Evolutionary conservation across 2,888 invertebrate genomes (phyloP).

Genomic region (Hirtodrosophila alboralis): DNA sequence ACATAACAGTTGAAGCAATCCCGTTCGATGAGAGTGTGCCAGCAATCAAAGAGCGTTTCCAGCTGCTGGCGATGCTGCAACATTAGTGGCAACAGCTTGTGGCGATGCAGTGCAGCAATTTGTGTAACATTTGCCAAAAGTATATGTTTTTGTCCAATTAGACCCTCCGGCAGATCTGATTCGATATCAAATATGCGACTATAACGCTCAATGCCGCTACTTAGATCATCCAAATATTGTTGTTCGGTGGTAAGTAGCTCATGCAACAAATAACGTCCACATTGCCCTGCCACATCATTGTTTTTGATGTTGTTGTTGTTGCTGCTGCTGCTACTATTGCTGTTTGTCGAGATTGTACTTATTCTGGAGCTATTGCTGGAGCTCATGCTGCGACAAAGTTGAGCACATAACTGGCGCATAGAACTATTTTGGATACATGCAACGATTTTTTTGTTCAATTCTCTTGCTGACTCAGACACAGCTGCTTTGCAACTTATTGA

Average conservation of each 20-base stretch:
- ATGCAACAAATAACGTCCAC: constrained; percentile 26
- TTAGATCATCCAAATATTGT: constrained; percentile 44
- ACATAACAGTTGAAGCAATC: constrained; percentile 43
- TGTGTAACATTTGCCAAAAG: constrained; percentile 33
- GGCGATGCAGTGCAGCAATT: constrained; percentile 37
- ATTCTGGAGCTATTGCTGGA: constrained; percentile 2
- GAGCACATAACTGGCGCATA: constrained; percentile 20
- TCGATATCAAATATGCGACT: constrained; percentile 21
- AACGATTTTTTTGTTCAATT: too few species aligned
- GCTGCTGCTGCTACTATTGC: not conserved
- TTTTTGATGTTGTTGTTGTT: not conserved
- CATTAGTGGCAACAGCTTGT: constrained; percentile 39
- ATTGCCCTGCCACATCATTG: constrained; percentile 21
- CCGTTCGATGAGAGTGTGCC: constrained; percentile 31
- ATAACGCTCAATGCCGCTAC: constrained; percentile 21
- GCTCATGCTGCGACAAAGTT: constrained; percentile 25
- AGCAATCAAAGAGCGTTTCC: constrained; percentile 27
- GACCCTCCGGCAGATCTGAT: constrained; percentile 12
- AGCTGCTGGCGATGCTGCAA: constrained; percentile 34
- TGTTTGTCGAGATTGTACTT: not conserved
- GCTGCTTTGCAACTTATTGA: constrained; percentile 25
- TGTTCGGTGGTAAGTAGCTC: constrained; percentile 45
- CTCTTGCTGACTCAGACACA: constrained; percentile 23
- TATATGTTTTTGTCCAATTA: constrained; percentile 25
- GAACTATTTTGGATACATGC: not conserved